A percentile compares a stretch with the other conserved stretches of the same genome.
phyloP scores from a whole-genome alignment of 1,140 invertebrate species.

The Drosophila leontia region DNA sequence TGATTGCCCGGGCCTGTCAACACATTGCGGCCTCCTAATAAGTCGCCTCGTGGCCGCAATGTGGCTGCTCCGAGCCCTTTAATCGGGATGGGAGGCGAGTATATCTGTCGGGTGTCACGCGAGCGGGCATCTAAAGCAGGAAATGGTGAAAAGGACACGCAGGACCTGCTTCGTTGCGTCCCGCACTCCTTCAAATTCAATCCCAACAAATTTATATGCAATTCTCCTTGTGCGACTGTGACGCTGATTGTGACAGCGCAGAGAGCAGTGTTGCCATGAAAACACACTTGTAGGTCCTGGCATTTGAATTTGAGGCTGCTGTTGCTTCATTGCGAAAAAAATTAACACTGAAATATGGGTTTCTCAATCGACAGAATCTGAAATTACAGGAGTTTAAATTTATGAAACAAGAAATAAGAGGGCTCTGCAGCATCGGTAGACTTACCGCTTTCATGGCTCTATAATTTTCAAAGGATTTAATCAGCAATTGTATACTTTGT shows the following conservation, averaged over 20 bases:
- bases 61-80: neutral
- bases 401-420: too few species aligned
- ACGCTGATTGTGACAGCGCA: slow-evolving; percentile 38
- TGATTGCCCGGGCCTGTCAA: slow-evolving; percentile 58
- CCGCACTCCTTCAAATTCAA: slow-evolving; percentile 10
- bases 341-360: neutral
- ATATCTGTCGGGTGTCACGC: slow-evolving; percentile 20
- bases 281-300: slow-evolving; percentile 15
- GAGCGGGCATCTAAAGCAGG: slow-evolving; percentile 6
- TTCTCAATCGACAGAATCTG: too few species aligned
- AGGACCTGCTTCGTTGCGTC: neutral
- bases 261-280: slow-evolving; percentile 5
- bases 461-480: neutral
- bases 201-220: slow-evolving; percentile 37
- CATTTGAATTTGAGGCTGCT: neutral
- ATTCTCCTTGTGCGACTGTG: slow-evolving; percentile 16
- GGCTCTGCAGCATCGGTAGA: too few species aligned
- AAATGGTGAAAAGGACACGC: slow-evolving; percentile 7
- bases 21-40: slow-evolving; percentile 49
- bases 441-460: too few species aligned
- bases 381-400: too few species aligned
- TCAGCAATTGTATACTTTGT: neutral
- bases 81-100: neutral
- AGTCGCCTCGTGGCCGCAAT: slow-evolving; percentile 22
- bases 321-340: neutral